These are phyloP conservation scores for Cottus gobio DNA, from an alignment of 2,113 vertebrate species.

Conservation along the genomic window DNA sequence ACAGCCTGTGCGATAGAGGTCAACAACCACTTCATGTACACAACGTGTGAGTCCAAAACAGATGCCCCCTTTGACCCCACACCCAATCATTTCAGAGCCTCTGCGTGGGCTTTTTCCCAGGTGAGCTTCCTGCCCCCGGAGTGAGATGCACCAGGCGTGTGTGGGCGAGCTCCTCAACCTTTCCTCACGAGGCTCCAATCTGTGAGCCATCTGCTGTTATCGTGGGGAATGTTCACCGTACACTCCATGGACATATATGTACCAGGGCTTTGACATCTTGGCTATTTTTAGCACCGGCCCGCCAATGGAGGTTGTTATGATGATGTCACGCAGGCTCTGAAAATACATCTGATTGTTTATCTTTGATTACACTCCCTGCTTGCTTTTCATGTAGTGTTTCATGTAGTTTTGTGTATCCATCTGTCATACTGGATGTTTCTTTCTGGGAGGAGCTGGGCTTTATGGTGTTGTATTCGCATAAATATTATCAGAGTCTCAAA, in stretches of 20 bases:
- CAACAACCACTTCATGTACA: slow-evolving; percentile 62
- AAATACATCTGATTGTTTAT: slow-evolving; percentile 79
- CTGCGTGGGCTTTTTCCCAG: slow-evolving; percentile 19
- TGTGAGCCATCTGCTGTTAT: slow-evolving; percentile 76
- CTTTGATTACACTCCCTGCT: slow-evolving; percentile 60
- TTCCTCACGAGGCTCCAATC: slow-evolving; percentile 57
- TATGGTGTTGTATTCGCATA: neutral
- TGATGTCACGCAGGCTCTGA: slow-evolving; percentile 75
- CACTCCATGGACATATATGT: slow-evolving; percentile 84
- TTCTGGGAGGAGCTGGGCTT: neutral
- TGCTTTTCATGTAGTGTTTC: slow-evolving; percentile 56
- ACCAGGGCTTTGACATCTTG: slow-evolving; percentile 69
- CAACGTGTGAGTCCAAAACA: slow-evolving; percentile 40
- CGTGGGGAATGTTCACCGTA: slow-evolving; percentile 75
- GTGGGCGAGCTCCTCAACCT: slow-evolving; percentile 43
- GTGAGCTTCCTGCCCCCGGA: slow-evolving; percentile 32
- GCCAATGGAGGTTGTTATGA: slow-evolving; percentile 64
- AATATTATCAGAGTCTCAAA: neutral
- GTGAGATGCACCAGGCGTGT: slow-evolving; percentile 27
- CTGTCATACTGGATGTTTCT: slow-evolving; percentile 32
- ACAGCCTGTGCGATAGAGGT: slow-evolving; percentile 38
- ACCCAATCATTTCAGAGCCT: neutral
- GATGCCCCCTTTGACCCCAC: slow-evolving; percentile 32
- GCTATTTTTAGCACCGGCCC: slow-evolving; percentile 76
- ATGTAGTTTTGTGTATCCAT: slow-evolving; percentile 67